Percentiles rank a stretch among this genome's conserved stretches.
Conservation (phyloP, 2,888 invertebrate species). For the Doris montereyensis region DNA sequence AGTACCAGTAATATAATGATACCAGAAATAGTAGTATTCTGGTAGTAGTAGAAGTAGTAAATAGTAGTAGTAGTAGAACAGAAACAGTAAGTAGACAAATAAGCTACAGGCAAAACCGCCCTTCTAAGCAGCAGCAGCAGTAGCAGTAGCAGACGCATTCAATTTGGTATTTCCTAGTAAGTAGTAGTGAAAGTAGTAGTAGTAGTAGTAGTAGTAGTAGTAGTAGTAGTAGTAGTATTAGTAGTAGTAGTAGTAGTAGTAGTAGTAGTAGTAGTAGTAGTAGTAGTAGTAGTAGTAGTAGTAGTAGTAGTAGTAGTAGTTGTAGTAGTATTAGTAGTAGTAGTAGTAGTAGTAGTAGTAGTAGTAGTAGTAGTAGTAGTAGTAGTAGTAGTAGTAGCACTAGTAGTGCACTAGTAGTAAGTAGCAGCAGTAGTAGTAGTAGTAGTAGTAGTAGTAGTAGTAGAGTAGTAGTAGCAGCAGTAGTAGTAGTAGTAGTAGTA, state of each 20-base stretch:
- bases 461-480: constrained; percentile 28
- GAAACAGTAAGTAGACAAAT: too few relatives aligned
- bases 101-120: too few relatives aligned
- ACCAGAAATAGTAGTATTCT: constrained; percentile 14
- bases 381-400: constrained; percentile 20
- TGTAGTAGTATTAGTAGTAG: not conserved
- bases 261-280: constrained; percentile 26
- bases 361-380: not conserved
- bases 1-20: not conserved
- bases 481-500: constrained; percentile 22
- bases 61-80: too few relatives aligned
- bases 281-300: constrained; percentile 32
- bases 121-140: not conserved
- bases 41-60: too few relatives aligned
- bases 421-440: constrained; percentile 23
- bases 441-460: too few relatives aligned
- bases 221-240: constrained; percentile 34
- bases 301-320: constrained; percentile 6
- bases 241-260: constrained; percentile 6
- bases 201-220: constrained; percentile 27
- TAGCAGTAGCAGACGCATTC: not conserved
- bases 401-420: too few relatives aligned
- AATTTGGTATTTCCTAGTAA: too few relatives aligned
- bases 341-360: not conserved
- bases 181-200: not conserved